Conservation (phyloP, 2,888 invertebrate genomes). For the Amiota minor region DNA sequence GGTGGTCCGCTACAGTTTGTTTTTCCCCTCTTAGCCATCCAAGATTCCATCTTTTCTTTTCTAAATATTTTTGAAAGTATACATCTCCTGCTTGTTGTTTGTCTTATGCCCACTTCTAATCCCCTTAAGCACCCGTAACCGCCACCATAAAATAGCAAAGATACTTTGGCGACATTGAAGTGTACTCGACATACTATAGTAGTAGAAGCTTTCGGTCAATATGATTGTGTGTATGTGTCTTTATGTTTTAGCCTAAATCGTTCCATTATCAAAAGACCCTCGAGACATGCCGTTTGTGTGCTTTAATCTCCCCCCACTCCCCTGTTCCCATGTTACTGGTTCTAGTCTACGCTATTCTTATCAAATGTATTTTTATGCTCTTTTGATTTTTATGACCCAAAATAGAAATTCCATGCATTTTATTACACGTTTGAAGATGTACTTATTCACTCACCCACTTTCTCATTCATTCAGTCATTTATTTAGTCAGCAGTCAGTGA, state of each 20-base stretch:
- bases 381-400: slow-evolving; percentile 63
- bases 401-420: slow-evolving; percentile 31
- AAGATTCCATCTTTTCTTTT: not conserved
- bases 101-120: no score
- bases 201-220: no score
- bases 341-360: slow-evolving; percentile 44
- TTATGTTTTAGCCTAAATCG: slow-evolving; percentile 17
- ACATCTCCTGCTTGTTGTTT: not conserved
- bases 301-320: slow-evolving; percentile 8
- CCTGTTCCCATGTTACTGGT: not conserved
- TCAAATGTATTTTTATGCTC: slow-evolving; percentile 67
- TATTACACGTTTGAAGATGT: not conserved
- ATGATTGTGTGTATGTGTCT: not conserved
- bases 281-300: slow-evolving; percentile 15
- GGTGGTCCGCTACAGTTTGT: slow-evolving; percentile 38
- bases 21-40: slow-evolving; percentile 14
- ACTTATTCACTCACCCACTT: not conserved
- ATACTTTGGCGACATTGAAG: slow-evolving; percentile 64
- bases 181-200: slow-evolving; percentile 46
- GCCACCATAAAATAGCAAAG: no score
- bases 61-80: slow-evolving; percentile 11
- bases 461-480: not conserved
- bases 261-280: slow-evolving; percentile 58
- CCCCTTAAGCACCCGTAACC: no score
- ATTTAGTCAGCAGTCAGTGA: not conserved